Percentiles rank a stretch among this genome's conserved stretches.
Conservation (phyloP, 2,797 vertebrate genomes). For the Macropodus opercularis region DNA sequence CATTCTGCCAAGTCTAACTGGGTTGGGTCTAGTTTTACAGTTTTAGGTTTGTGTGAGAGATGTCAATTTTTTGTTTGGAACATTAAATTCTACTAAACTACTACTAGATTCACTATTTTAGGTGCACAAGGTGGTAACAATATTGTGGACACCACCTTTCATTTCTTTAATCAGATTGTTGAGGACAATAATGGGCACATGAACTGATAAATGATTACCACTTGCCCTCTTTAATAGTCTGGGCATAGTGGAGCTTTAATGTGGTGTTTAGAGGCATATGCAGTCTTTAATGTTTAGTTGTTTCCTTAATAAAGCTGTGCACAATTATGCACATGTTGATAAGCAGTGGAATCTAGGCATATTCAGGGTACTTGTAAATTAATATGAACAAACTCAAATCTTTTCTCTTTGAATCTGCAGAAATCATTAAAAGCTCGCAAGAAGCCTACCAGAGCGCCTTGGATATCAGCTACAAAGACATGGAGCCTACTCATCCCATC, state of each 20-base stretch:
- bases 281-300: neutral
- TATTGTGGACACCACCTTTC: neutral
- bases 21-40: too few relatives aligned
- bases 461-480: constrained; percentile 89
- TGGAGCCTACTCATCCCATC: constrained; percentile 95
- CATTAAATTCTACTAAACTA: too few relatives aligned
- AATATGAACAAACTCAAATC: neutral
- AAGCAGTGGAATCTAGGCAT: neutral
- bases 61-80: too few relatives aligned
- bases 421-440: constrained; percentile 86
- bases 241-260: neutral
- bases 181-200: neutral
- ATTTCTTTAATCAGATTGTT: neutral
- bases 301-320: constrained; percentile 1
- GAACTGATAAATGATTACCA: neutral
- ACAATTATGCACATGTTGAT: neutral
- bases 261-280: neutral
- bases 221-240: too few relatives aligned
- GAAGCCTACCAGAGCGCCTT: constrained; percentile 90
- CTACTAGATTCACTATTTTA: too few relatives aligned
- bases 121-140: too few relatives aligned
- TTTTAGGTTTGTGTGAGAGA: too few relatives aligned
- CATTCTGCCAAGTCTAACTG: too few relatives aligned
- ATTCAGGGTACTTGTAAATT: neutral
- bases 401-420: constrained; percentile 65